phyloP scores from a whole-genome alignment of 2,888 invertebrate genomes.

The Aromia moschata region DNA sequence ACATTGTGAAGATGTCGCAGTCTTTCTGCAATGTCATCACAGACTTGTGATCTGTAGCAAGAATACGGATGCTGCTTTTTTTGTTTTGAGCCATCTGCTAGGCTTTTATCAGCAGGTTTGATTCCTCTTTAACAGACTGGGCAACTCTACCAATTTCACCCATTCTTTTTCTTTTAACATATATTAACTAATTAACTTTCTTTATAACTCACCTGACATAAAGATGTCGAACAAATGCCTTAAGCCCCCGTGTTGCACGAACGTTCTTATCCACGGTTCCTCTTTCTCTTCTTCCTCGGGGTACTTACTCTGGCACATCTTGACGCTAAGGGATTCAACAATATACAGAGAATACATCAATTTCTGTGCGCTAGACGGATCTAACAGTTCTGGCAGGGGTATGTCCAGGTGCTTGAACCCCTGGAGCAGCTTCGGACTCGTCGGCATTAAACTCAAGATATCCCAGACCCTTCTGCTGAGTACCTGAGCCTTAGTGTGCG shows the following conservation, averaged over 20 bases:
- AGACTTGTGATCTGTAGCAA: too few relatives aligned
- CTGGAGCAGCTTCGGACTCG: constrained; percentile 85
- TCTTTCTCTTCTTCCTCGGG: constrained; percentile 45
- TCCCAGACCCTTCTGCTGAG: constrained; percentile 95
- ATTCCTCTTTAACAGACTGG: too few relatives aligned
- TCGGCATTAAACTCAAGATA: constrained; percentile 88
- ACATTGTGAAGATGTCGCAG: too few relatives aligned
- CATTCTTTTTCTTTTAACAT: too few relatives aligned
- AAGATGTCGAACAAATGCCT: constrained; percentile 91
- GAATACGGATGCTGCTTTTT: too few relatives aligned
- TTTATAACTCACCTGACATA: constrained; percentile 79
- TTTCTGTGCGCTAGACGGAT: constrained; percentile 90
- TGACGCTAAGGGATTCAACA: constrained; percentile 75
- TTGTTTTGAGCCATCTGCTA: too few relatives aligned
- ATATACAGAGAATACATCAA: constrained; percentile 95
- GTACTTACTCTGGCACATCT: constrained; percentile 46
- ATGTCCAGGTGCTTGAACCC: constrained; percentile 83
- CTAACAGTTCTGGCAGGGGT: constrained; percentile 78
- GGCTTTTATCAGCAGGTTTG: too few relatives aligned
- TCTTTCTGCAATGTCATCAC: too few relatives aligned
- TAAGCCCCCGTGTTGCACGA: constrained; percentile 88
- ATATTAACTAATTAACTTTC: neutral
- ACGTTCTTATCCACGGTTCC: constrained; percentile 77
- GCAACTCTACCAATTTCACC: too few relatives aligned
- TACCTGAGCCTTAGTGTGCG: constrained; percentile 88